Base-by-base conservation (phyloP, 1,140 invertebrate species). In the Medauroidea extradentata region DNA sequence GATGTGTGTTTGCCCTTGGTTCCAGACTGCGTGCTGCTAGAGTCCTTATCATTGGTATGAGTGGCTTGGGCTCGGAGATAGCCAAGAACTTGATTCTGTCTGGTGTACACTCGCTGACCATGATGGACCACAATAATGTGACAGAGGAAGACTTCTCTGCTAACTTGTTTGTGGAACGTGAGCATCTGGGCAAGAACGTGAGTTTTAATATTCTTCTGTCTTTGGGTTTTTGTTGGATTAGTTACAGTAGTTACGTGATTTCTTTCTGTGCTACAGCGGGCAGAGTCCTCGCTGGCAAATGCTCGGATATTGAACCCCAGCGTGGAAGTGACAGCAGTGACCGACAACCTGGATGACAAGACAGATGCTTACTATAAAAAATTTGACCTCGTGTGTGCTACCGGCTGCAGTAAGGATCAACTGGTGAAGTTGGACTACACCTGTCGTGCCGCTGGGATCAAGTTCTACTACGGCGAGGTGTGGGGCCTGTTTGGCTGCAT, bases 81-180 rank as follows among this genome's bases (percentile, higher is more conserved):
- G 88, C 91, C 0, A 99, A 99, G 73, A 99, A 99, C 79, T 87
- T 99, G 52, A 90, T 99, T 67, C 77, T 99, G 18, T 85, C 93
- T 49, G 97, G 97, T 42, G 88, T 99, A 0, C 94, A 96, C 67
- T 88, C 89, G 13, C 78, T 99, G 0, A 93, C 88, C 27, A 77
- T 99, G 44, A 76, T 97, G 53, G 97, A 99, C 77, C 81, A 89
- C 71, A 79, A 83, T 57, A 72, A 81, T 68, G 80, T 94, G 0
- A 86, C 85, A 16, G 76, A 87, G 66, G 82, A 86, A 57, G 93
- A 97, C 73, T 74, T 80, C 13, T 83, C 81, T 58, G 85, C 86
- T 4, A 92, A 96, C 68, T 96, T 97, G 73, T 78, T 94, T 21
- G 75, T 83, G 5, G 80, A 85, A 13, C 79, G 76, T 51, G 81